Evolutionary conservation across 1,140 invertebrate species (phyloP).

Genomic region (Euwallacea fornicatus): DNA sequence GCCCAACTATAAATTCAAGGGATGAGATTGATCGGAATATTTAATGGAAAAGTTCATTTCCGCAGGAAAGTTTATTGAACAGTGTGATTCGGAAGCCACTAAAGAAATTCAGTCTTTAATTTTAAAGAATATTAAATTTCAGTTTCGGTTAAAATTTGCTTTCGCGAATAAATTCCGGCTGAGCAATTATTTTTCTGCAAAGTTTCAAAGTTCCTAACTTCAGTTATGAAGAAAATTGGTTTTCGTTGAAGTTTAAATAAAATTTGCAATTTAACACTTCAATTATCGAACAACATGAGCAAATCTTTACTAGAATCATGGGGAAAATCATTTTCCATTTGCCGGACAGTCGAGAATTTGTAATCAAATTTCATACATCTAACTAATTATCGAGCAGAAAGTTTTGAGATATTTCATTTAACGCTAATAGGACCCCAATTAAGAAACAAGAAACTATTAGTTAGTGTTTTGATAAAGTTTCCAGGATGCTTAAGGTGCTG

Average conservation of each 20-base stretch:
- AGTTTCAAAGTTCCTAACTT: too few relatives aligned
- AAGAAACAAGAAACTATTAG: slow-evolving; percentile 1
- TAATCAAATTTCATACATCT: slow-evolving; percentile 1
- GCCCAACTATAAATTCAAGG: slow-evolving; percentile 3
- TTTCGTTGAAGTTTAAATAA: too few relatives aligned
- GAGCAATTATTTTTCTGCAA: too few relatives aligned
- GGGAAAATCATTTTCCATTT: background rate
- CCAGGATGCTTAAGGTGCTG: background rate
- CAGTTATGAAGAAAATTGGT: too few relatives aligned
- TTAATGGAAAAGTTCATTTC: slow-evolving; percentile 9
- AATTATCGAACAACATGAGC: too few relatives aligned
- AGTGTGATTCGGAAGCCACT: slow-evolving; percentile 1
- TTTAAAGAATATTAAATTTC: too few relatives aligned
- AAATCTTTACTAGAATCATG: too few relatives aligned
- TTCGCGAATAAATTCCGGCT: too few relatives aligned
- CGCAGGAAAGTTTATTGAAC: slow-evolving; percentile 1
- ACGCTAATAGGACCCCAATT: background rate
- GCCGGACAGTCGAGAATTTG: background rate
- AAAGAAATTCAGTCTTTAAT: background rate
- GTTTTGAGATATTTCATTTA: background rate
- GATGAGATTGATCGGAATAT: slow-evolving; percentile 10
- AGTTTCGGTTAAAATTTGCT: too few relatives aligned
- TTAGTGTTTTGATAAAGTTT: background rate
- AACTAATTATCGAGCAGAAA: background rate
- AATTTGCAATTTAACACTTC: too few relatives aligned